Evolutionary conservation across 2,888 invertebrate species (phyloP).

Genomic region (Macrophya alboannulata): DNA sequence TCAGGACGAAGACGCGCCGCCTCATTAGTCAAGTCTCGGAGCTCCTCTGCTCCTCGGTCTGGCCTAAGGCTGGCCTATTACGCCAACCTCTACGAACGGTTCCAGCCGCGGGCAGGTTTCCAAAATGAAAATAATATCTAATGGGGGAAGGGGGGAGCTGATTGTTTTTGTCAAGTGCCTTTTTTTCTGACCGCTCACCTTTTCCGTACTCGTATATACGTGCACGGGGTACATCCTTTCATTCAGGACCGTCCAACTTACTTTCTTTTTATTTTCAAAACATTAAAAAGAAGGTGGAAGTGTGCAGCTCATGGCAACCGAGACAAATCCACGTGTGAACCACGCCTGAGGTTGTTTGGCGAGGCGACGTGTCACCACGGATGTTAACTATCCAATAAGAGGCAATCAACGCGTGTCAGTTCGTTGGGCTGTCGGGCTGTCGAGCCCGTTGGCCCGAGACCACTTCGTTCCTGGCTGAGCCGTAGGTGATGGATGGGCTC

Average conservation of each 20-base stretch:
- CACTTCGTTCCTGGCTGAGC: slow-evolving; percentile 60
- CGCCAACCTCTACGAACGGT: slow-evolving; percentile 66
- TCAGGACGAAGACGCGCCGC: slow-evolving; percentile 79
- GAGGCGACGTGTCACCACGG: slow-evolving; percentile 66
- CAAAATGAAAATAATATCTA: slow-evolving; percentile 53
- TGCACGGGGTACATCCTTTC: neutral
- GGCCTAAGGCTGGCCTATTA: slow-evolving; percentile 68
- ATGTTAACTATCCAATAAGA: slow-evolving; percentile 81
- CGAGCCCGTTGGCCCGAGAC: slow-evolving; percentile 58
- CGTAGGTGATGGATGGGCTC: slow-evolving; percentile 72
- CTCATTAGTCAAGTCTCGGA: slow-evolving; percentile 79
- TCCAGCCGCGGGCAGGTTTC: slow-evolving; percentile 57
- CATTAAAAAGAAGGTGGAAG: neutral
- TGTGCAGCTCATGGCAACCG: slow-evolving; percentile 36
- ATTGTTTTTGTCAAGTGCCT: slow-evolving; percentile 51
- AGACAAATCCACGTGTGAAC: slow-evolving; percentile 59
- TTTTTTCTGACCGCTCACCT: neutral
- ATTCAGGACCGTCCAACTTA: neutral
- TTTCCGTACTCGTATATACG: neutral
- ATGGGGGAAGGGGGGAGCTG: slow-evolving; percentile 10
- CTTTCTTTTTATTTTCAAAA: neutral
- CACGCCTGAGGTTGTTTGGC: slow-evolving; percentile 59
- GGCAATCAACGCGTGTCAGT: slow-evolving; percentile 82
- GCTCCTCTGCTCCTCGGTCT: slow-evolving; percentile 62
- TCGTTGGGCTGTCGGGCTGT: slow-evolving; percentile 61